Evolutionary conservation across 2,113 vertebrate genomes (phyloP).

Genomic region (Actenoides lindsayi): DNA sequence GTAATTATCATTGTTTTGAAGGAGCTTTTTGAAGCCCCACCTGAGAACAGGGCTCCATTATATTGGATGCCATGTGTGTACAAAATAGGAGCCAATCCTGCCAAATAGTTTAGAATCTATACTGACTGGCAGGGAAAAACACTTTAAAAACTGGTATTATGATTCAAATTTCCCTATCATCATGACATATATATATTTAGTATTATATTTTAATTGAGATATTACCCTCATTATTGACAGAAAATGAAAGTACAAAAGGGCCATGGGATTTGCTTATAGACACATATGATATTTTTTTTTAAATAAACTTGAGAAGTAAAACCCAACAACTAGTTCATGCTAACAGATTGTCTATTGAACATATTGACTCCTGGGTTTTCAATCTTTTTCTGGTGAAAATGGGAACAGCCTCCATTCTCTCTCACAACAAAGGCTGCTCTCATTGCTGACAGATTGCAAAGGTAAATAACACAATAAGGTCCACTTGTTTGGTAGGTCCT

Average conservation of each 20-base stretch:
- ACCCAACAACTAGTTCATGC: neutral
- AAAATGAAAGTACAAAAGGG: neutral
- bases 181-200: neutral
- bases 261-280: neutral
- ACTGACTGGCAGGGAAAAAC: neutral
- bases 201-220: neutral
- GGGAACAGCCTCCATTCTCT: neutral
- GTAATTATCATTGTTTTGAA: neutral
- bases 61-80: neutral
- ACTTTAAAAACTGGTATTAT: neutral
- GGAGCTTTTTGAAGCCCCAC: neutral
- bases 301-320: neutral
- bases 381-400: neutral
- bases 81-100: neutral
- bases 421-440: neutral
- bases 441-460: neutral
- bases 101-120: neutral
- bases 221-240: neutral
- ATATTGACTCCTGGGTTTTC: neutral
- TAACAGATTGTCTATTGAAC: neutral
- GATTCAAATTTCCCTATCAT: neutral
- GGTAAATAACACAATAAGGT: neutral
- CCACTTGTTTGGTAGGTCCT: neutral
- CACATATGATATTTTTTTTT: neutral
- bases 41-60: neutral